phyloP scores from a whole-genome alignment of 2,113 vertebrate genomes.

The Lepisosteus osseus region DNA sequence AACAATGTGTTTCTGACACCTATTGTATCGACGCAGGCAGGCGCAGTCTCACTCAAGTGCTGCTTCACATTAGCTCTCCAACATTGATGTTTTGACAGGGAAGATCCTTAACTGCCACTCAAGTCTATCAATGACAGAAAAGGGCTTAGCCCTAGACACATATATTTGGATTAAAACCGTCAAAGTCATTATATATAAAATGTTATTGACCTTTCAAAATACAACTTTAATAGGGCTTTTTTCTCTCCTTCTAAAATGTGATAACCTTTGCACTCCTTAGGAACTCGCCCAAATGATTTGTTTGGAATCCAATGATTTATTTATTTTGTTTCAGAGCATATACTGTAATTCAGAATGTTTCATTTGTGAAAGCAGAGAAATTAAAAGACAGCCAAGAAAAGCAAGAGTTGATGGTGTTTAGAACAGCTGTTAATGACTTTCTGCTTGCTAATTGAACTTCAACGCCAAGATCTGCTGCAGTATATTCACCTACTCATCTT shows the following conservation, averaged over 20 bases:
- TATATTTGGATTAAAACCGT: constrained; percentile 79
- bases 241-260: constrained; percentile 15
- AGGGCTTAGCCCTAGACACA: constrained; percentile 62
- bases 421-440: constrained; percentile 49
- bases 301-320: constrained; percentile 60
- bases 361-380: constrained; percentile 31
- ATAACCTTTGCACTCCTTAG: constrained; percentile 46
- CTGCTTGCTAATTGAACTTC: constrained; percentile 35
- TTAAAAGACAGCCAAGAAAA: constrained; percentile 49
- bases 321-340: constrained; percentile 33
- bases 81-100: constrained; percentile 70
- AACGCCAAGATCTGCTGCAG: not conserved
- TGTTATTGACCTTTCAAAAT: constrained; percentile 70
- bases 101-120: constrained; percentile 78
- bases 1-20: constrained; percentile 63
- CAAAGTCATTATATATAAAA: constrained; percentile 60
- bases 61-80: constrained; percentile 74
- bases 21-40: constrained; percentile 60
- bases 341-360: too few relatives aligned
- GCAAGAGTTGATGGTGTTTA: constrained; percentile 52
- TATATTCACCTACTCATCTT: too few relatives aligned
- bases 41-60: constrained; percentile 71
- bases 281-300: constrained; percentile 56
- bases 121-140: constrained; percentile 78
- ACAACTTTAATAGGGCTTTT: constrained; percentile 50